Conservation (phyloP, 2,113 vertebrate species). For the Gavialis gangeticus region DNA sequence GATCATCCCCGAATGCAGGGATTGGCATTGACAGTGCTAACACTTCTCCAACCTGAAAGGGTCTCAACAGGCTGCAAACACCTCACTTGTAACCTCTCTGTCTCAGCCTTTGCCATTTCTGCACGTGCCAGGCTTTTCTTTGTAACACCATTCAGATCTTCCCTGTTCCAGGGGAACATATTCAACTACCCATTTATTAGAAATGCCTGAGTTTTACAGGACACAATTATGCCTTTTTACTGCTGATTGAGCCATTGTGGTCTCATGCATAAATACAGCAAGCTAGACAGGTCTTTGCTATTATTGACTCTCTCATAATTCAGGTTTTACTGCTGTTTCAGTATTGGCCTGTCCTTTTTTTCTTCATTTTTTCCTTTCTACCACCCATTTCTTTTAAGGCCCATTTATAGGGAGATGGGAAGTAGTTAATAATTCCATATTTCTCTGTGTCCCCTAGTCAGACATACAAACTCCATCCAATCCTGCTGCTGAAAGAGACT, state of each 20-base stretch:
- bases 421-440: neutral
- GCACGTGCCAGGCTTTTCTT: neutral
- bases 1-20: no score
- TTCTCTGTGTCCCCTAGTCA: neutral
- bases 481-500: neutral
- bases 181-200: fast-evolving
- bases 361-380: fast-evolving
- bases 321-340: no score
- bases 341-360: fast-evolving
- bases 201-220: neutral
- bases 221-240: fast-evolving
- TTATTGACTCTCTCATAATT: neutral
- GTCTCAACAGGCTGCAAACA: neutral
- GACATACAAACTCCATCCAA: neutral
- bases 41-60: neutral
- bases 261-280: neutral
- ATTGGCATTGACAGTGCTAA: neutral
- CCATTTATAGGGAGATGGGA: neutral
- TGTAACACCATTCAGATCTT: neutral
- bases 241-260: neutral
- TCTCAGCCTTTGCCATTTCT: neutral
- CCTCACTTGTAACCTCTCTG: fast-evolving
- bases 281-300: neutral
- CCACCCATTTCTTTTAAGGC: neutral
- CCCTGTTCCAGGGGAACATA: fast-evolving